phyloP scores from a whole-genome alignment of 2,888 invertebrate genomes.

The Deroplatys truncata region DNA sequence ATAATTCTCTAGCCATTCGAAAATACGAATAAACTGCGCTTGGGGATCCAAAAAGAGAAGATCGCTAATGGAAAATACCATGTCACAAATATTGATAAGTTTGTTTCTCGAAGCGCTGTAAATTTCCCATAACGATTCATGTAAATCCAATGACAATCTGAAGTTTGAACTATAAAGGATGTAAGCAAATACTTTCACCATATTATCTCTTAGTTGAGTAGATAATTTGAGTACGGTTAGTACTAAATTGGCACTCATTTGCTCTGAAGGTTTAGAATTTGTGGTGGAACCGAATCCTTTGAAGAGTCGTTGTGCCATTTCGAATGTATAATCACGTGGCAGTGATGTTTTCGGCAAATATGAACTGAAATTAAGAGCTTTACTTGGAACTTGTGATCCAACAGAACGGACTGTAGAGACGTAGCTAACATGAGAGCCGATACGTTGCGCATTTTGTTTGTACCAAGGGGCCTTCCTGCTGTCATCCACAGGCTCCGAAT shows the following conservation, averaged over 20 bases:
- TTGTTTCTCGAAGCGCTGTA: background rate
- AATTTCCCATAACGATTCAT: background rate
- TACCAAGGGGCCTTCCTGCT: background rate
- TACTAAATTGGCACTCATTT: background rate
- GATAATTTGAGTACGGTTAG: background rate
- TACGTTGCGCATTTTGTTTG: background rate
- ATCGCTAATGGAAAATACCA: background rate
- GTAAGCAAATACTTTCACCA: background rate
- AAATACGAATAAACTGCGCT: background rate
- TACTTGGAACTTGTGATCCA: background rate
- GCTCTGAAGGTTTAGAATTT: background rate
- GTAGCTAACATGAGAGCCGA: background rate
- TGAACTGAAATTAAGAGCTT: background rate
- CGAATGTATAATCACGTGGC: background rate
- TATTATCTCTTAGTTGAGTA: background rate
- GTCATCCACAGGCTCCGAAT: background rate
- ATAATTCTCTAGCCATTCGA: background rate
- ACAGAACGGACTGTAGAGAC: background rate
- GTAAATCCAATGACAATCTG: background rate
- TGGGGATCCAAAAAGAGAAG: background rate
- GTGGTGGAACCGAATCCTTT: background rate
- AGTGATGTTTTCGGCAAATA: background rate
- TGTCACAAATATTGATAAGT: background rate
- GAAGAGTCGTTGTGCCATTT: background rate
- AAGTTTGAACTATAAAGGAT: background rate